Evolutionary conservation across 2,113 vertebrate species (phyloP).

Genomic region (Electrona antarctica): DNA sequence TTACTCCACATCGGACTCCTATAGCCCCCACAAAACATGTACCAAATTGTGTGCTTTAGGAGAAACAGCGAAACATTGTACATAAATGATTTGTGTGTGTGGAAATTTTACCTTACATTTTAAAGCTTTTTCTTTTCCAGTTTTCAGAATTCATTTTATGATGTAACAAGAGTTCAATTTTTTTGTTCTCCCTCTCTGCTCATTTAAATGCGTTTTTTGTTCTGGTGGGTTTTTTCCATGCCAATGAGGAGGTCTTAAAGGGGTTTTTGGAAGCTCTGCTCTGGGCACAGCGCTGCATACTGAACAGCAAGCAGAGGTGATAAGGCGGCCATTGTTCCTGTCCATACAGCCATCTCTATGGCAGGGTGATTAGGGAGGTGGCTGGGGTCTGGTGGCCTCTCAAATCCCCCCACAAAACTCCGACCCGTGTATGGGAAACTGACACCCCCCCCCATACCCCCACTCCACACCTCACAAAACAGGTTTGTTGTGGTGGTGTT

Average conservation of each 20-base stretch:
- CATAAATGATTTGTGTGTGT: constrained; percentile 15
- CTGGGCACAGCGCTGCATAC: constrained; percentile 29
- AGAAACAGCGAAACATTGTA: constrained; percentile 27
- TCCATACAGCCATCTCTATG: constrained; percentile 5
- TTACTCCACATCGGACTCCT: constrained; percentile 42
- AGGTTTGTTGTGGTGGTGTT: neutral
- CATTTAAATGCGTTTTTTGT: constrained; percentile 8
- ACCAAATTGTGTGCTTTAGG: constrained; percentile 36
- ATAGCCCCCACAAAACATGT: constrained; percentile 36
- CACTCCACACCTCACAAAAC: constrained; percentile 7
- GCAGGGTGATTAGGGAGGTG: neutral
- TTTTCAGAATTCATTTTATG: constrained; percentile 39
- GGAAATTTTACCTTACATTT: constrained; percentile 44
- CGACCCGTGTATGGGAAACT: constrained; percentile 10
- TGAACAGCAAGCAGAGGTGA: constrained; percentile 10
- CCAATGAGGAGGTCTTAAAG: constrained; percentile 52
- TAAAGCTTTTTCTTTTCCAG: constrained; percentile 23
- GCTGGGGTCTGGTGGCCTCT: constrained; percentile 1
- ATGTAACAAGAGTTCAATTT: constrained; percentile 43
- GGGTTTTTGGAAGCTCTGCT: constrained; percentile 42
- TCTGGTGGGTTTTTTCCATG: constrained; percentile 27
- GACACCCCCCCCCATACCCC: constrained; percentile 29
- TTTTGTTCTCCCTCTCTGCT: constrained; percentile 14
- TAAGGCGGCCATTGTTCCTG: constrained; percentile 2
- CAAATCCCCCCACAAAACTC: constrained; percentile 20